Evolutionary conservation across 2,113 vertebrate species (phyloP), one percentile per base, ranked within the genome.

Genomic region (Henicopernis longicauda): DNA sequence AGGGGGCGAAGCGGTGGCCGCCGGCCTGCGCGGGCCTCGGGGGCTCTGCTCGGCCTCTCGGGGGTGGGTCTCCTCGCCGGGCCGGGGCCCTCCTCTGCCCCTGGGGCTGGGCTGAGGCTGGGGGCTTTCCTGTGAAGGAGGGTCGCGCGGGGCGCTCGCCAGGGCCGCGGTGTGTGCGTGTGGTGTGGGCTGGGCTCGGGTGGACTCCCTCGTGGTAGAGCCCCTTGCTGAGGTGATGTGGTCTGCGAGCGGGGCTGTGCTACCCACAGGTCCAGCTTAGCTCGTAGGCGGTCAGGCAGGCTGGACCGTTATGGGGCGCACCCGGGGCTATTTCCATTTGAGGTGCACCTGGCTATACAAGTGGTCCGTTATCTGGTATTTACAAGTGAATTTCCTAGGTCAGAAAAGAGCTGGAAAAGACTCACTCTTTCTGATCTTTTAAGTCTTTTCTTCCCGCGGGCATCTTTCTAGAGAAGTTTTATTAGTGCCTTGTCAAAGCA

Each of bases 401-500:
- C 19, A 8, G 34, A 19, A n/a, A 3, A 25, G 12, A 22, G 7
- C 11, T 63, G 17, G 29, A 55, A 42, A 42, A 71, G 7, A 4
- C 3, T 11, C 12, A 3, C 2, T 27, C 1, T 3, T 47, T 20
- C 36, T 52, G 11, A 0, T 65, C 0, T 49, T 45, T 20, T 6
- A 23, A 31, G 4, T 13, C 1, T 47, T 20, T 55, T 69, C 12
- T 57, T 50, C 5, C 21, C 1, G 0, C 3, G 7, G 3, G 3
- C 8, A 2, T 13, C 6, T 58, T 19, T 38, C 11, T 52, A 8
- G 23, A 16, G 40, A 15, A 22, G 5, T 8, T 38, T 55, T 82
- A 6, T 3, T 32, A 44, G 12, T 4, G 7, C 0, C 0, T 7
- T 2, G 1, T 32, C 6, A 40, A 16, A 57, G 52, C 6, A 0